Base-by-base conservation (phyloP, 2,888 invertebrate species). In the Dioctria rufipes region DNA sequence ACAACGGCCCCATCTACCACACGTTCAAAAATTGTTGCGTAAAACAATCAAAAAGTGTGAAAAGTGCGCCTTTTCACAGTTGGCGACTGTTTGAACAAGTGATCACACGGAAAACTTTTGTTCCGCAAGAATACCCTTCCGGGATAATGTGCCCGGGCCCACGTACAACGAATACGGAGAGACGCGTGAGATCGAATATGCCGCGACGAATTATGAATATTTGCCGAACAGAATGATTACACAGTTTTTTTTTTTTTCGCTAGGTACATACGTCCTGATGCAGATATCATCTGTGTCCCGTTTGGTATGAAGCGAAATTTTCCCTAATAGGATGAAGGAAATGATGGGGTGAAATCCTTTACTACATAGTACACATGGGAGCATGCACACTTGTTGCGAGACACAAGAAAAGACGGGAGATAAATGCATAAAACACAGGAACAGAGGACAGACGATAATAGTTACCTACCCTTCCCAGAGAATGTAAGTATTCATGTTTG, bases 301-400 rank as follows among this genome's bases (percentile, higher is more conserved):
- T 43, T 63, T 49, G 43, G 65, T 49, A 71, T 39, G 79, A 43
- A 25, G 67, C 42, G 9, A 63, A 75, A 66, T 61, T 42, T 51
- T 60, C 5, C 63, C 54, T 51, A 46, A 60, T 37, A 54, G 51
- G 69, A 46, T 60, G 66, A 25, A 25, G 25, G 25, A 39, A 58
- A 63, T 46, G 11, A 39, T 25, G 61, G 58, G 49, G 42, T n/a
- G 61, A 13, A 77, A 67, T 58, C 54, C 37, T 51, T 8, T 13
- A 5, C 9, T 5, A 60, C 13, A 13, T 46, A 54, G 49, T 54
- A 77, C 66, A 71, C 78, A 82, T 83, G 83, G 69, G 83, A 83
- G 73, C 43, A 46, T 69, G 63, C 80, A 80, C 83, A 83, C 83
- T 83, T 83, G 83, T 83, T 83, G 82, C 83, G 65, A 80, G 4